phyloP scores from a whole-genome alignment of 2,888 invertebrate species.

The Sinotaia quadrata region DNA sequence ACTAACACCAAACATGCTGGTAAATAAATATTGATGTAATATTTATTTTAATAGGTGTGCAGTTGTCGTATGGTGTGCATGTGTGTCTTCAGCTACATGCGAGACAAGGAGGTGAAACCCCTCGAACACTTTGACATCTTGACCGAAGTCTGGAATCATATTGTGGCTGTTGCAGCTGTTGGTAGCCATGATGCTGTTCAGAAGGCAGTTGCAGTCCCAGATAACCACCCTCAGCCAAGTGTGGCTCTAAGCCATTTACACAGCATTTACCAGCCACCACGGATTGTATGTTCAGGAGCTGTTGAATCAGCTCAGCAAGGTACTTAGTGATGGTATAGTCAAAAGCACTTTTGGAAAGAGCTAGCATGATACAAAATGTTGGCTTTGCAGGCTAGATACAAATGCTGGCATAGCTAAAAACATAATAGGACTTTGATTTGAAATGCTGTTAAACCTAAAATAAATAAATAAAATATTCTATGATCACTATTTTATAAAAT shows the following conservation, averaged over 20 bases:
- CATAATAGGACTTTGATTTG: too few relatives aligned
- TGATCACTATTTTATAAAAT: too few relatives aligned
- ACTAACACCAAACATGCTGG: too few relatives aligned
- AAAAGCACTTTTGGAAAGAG: too few relatives aligned
- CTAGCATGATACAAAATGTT: too few relatives aligned
- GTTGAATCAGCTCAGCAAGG: slow-evolving; percentile 22
- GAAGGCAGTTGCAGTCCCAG: slow-evolving; percentile 52
- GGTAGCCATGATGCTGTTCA: slow-evolving; percentile 46
- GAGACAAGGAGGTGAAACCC: slow-evolving; percentile 26
- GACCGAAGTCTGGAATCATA: slow-evolving; percentile 44
- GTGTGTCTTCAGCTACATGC: slow-evolving; percentile 38
- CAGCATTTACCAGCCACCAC: slow-evolving; percentile 47
- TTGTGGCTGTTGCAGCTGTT: slow-evolving; percentile 42
- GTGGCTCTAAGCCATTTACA: slow-evolving; percentile 53
- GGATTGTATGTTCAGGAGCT: slow-evolving; percentile 49
- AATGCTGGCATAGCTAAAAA: too few relatives aligned
- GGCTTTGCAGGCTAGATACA: too few relatives aligned
- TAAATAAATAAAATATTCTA: too few relatives aligned
- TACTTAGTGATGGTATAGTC: too few relatives aligned
- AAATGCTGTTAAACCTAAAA: too few relatives aligned
- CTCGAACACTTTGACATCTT: slow-evolving; percentile 43
- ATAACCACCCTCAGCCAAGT: slow-evolving; percentile 59
- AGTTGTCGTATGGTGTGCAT: slow-evolving; percentile 33
- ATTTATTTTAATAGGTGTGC: slow-evolving; percentile 31
- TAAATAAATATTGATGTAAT: too few relatives aligned